A percentile compares a stretch with the other conserved stretches of the same genome.
Evolutionary conservation across 2,113 vertebrate genomes (phyloP).

Genomic region (Eulemur macaco): DNA sequence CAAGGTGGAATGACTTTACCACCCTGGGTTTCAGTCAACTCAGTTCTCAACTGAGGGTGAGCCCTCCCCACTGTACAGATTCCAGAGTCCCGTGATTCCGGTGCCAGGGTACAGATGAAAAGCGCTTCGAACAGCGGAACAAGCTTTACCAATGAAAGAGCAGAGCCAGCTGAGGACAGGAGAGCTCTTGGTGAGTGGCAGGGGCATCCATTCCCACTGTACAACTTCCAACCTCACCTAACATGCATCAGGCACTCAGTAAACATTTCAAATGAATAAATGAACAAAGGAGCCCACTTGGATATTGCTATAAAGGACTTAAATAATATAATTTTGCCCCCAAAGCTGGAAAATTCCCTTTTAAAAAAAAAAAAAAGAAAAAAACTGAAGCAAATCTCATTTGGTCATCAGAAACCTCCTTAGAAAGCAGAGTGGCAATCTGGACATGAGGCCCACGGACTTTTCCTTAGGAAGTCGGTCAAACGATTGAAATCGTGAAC

Average conservation of each 20-base stretch:
- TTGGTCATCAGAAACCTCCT: background rate
- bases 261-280: background rate
- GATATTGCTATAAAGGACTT: background rate
- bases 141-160: background rate
- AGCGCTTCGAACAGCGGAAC: background rate
- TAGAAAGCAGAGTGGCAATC: constrained; percentile 5
- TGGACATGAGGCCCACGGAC: background rate
- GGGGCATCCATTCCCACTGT: background rate
- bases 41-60: background rate
- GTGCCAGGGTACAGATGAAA: fast-evolving
- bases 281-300: background rate
- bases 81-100: background rate
- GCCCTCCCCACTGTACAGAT: background rate
- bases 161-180: background rate
- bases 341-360: background rate
- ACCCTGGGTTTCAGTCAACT: background rate
- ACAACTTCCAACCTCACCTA: background rate
- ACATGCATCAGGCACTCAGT: background rate
- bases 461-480: background rate
- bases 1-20: background rate
- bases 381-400: background rate
- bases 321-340: background rate
- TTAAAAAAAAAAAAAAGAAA: background rate
- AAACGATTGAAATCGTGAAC: background rate
- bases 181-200: background rate